A percentile compares a stretch with the other conserved stretches of the same genome.
Evolutionary conservation across 2,888 invertebrate species (phyloP).

Genomic region (Nemurella pictetii): DNA sequence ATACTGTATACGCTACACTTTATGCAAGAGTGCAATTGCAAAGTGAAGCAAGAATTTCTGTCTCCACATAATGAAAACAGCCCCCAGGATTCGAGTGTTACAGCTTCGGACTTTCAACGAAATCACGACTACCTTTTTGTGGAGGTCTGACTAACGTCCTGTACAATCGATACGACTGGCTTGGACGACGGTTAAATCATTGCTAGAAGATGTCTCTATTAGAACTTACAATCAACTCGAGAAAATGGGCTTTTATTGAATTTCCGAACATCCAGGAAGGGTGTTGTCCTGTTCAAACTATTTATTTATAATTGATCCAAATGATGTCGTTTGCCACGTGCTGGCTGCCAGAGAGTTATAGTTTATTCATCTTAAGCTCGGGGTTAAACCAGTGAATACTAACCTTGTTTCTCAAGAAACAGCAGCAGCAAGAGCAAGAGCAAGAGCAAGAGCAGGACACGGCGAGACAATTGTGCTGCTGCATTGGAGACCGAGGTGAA

Average conservation of each 20-base stretch:
- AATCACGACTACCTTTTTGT: not conserved
- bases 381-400: not conserved
- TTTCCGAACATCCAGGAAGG: constrained; percentile 18
- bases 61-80: not conserved
- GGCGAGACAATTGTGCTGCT: not conserved
- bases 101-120: not conserved
- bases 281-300: constrained; percentile 17
- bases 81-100: not conserved
- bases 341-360: not conserved
- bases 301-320: constrained; percentile 21
- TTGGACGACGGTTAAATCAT: not conserved
- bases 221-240: constrained; percentile 6
- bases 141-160: not conserved
- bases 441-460: not conserved
- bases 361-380: not conserved
- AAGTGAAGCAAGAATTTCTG: not conserved
- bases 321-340: not conserved
- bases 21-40: not conserved
- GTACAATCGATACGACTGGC: not conserved
- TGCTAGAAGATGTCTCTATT: constrained; percentile 5
- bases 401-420: not conserved
- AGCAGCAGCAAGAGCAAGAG: no score
- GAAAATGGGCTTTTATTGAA: constrained; percentile 17
- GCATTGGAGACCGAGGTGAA: not conserved
- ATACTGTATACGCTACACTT: no score